Base-by-base conservation (phyloP, 53 echinoderm and acorn worm species). In the Temnopleurus reevesii region DNA sequence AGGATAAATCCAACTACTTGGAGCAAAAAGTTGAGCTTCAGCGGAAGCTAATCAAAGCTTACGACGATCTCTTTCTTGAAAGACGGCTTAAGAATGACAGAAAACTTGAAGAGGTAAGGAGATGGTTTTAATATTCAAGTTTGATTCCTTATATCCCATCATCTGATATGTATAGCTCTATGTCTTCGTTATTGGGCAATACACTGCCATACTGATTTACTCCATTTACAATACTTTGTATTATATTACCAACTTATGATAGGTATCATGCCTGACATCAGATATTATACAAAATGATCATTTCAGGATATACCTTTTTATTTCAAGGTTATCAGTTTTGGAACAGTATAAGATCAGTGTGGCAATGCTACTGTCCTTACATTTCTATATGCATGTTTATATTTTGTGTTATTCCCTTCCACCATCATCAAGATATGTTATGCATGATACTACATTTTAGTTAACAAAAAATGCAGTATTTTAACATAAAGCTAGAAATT, bases 21-120 rank as follows among this genome's bases (percentile, higher is more conserved):
- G 91, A 95, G 92, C 85, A 95, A 91, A 95, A 94, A 55, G 86
- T 97, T n/a, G 84, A 76, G 27, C 90, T 97, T 12, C 97, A 97
- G 82, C 95, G 95, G 21, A 90, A 97, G 46, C 86, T 97, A 59
- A 94, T 97, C 71, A 55, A 71, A 76, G 95, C 95, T 53, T 77
- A 91, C n/a, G 95, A 97, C 66, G 91, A 92, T 55, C 90, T 91
- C 76, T 92, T 91, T 84, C 76, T 84, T 9, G 90, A 95, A 89
- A 83, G 91, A 79, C 92, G 90, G 21, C 47, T 91, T 49, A 84
- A 93, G 41, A 86, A 84, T 61, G 66, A 92, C 24, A 77, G 77
- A 44, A 92, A 89, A 76, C 93, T 90, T 82, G 76, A 84, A 45
- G 66, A 94, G 95, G 97, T 97, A 85, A 77, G 95, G 90, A 47